phyloP scores from a whole-genome alignment of 2,113 vertebrate species.

The Oreochromis niloticus region DNA sequence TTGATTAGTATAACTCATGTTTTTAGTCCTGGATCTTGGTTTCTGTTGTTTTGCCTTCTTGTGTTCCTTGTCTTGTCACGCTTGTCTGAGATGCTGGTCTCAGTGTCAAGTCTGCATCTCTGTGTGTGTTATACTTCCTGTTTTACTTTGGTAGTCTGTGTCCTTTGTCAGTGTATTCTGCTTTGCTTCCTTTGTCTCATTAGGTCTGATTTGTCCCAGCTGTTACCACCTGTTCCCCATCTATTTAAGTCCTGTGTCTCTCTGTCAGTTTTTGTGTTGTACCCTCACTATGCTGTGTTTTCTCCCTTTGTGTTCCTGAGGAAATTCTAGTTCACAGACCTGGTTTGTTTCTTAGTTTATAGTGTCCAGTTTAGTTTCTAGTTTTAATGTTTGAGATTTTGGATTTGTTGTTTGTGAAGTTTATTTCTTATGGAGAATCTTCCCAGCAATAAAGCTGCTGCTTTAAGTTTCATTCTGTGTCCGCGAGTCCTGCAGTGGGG shows the following conservation, averaged over 20 bases:
- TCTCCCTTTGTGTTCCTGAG: neutral
- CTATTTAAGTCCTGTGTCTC: neutral
- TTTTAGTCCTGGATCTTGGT: neutral
- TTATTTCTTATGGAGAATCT: neutral
- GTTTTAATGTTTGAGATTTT: rapidly evolving
- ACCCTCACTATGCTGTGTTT: neutral
- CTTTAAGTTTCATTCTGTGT: neutral
- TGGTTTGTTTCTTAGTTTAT: neutral
- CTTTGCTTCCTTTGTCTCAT: neutral
- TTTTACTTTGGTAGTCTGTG: neutral
- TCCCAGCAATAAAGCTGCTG: neutral
- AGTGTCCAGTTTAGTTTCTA: neutral
- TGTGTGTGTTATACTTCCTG: rapidly evolving
- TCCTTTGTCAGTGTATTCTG: neutral
- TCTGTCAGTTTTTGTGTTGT: neutral
- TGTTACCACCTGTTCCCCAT: neutral
- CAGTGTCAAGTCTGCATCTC: neutral
- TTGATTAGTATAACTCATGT: neutral
- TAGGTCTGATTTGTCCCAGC: neutral
- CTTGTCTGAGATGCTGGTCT: neutral
- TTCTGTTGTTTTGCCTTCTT: neutral
- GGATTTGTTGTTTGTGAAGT: neutral
- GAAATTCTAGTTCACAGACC: neutral
- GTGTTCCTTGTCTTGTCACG: neutral
- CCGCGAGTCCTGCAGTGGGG: neutral